phyloP scores from a whole-genome alignment of 2,113 vertebrate genomes.

The Grammomys surdaster region DNA sequence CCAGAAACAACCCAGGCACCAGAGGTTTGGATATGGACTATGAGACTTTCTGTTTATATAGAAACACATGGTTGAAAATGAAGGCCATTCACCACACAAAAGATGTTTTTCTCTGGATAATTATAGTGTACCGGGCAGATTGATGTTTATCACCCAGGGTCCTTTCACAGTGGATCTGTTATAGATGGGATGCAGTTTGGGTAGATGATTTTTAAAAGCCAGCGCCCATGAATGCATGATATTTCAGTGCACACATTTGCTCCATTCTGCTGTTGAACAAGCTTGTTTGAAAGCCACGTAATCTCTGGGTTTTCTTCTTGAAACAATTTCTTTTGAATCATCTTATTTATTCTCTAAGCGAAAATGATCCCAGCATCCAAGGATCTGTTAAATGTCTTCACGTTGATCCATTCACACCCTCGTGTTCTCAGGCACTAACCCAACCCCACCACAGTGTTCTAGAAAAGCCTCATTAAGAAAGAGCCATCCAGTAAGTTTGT shows the following conservation, averaged over 20 bases:
- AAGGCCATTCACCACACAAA: neutral
- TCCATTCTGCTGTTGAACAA: neutral
- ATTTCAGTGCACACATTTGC: constrained; percentile 40
- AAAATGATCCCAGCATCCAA: constrained; percentile 52
- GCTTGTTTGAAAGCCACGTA: neutral
- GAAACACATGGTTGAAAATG: constrained; percentile 18
- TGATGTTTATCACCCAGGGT: constrained; percentile 42
- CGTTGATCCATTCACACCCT: constrained; percentile 45
- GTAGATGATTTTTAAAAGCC: constrained; percentile 48
- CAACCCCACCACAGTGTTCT: neutral
- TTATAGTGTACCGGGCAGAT: constrained; percentile 35
- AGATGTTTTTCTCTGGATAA: constrained; percentile 55
- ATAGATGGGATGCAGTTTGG: constrained; percentile 8
- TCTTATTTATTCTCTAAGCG: constrained; percentile 52
- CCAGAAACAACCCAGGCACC: constrained; percentile 7
- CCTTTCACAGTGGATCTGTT: neutral
- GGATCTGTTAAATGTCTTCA: constrained; percentile 43
- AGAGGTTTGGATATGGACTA: neutral
- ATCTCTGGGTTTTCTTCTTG: constrained; percentile 58
- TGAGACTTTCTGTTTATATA: neutral
- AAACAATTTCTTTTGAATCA: constrained; percentile 33
- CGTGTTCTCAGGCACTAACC: constrained; percentile 44
- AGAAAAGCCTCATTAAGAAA: constrained; percentile 69
- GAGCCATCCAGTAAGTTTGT: constrained; percentile 64
- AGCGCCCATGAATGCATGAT: neutral